A percentile compares a stretch with the other conserved stretches of the same genome.
Conservation (phyloP, 2,113 vertebrate genomes). For the Balaeniceps rex region DNA sequence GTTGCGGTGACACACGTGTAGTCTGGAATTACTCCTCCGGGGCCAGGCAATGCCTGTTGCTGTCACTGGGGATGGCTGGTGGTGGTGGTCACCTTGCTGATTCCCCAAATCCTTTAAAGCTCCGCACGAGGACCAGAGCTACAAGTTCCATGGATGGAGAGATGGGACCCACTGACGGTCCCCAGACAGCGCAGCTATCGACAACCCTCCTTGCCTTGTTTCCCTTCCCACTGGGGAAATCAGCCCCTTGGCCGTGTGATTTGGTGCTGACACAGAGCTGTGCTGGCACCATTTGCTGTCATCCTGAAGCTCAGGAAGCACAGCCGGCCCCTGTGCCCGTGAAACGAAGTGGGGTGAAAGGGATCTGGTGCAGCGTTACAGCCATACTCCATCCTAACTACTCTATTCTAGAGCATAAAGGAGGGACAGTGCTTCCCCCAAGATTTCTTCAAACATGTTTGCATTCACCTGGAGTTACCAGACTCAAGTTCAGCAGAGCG, state of each 20-base stretch:
- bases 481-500: not conserved
- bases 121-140: not conserved
- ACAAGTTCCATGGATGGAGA: rapidly evolving
- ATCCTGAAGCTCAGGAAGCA: not conserved
- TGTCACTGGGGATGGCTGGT: not conserved
- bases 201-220: not conserved
- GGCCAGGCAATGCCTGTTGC: not conserved
- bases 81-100: not conserved
- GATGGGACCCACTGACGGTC: not conserved
- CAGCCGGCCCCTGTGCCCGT: not conserved
- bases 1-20: not conserved
- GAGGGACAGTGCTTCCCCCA: not conserved
- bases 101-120: not conserved
- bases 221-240: too few relatives aligned
- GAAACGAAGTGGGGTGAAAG: too few relatives aligned
- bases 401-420: not conserved
- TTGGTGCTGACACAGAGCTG: not conserved
- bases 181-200: not conserved
- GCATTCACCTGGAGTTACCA: not conserved
- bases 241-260: rapidly evolving
- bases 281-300: not conserved
- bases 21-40: not conserved
- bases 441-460: not conserved
- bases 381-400: not conserved
- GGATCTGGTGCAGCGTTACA: not conserved